phyloP scores from a whole-genome alignment of 1,140 invertebrate species.

The Zaprionus lachaisei region DNA sequence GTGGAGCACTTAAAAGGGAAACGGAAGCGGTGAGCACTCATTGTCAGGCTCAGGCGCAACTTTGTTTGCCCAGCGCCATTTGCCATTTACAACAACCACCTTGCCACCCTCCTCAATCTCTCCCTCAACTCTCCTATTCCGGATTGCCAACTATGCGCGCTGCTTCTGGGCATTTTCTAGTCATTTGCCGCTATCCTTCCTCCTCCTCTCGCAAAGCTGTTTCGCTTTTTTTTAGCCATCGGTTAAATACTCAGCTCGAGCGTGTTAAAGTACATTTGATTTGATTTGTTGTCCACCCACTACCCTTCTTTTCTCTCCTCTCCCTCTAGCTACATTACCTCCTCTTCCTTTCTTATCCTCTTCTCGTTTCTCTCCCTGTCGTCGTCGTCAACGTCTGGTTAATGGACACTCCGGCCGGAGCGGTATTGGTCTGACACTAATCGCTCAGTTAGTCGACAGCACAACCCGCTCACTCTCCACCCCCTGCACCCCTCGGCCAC shows the following conservation, averaged over 20 bases:
- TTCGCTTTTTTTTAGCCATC: conserved; percentile 56
- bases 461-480: not conserved
- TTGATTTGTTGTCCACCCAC: conserved; percentile 77
- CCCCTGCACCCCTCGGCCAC: not conserved
- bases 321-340: conserved; percentile 44
- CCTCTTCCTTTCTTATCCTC: conserved; percentile 22
- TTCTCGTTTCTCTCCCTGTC: conserved; percentile 9
- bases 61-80: conserved; percentile 57
- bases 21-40: conserved; percentile 75
- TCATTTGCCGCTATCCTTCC: not conserved
- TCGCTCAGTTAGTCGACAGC: conserved; percentile 71
- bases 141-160: conserved; percentile 44
- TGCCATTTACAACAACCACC: conserved; percentile 31
- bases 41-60: conserved; percentile 72
- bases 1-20: conserved; percentile 66
- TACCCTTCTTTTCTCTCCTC: conserved; percentile 24
- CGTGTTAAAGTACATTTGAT: conserved; percentile 83
- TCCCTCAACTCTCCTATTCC: not conserved
- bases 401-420: conserved; percentile 67
- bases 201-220: conserved; percentile 9
- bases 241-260: conserved; percentile 75
- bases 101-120: not conserved
- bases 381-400: conserved; percentile 42
- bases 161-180: conserved; percentile 16
- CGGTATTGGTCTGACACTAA: conserved; percentile 72